A percentile compares a stretch with the other conserved stretches of the same genome.
Evolutionary conservation across 2,888 invertebrate species (phyloP).

Genomic region (Morpho achilles): DNA sequence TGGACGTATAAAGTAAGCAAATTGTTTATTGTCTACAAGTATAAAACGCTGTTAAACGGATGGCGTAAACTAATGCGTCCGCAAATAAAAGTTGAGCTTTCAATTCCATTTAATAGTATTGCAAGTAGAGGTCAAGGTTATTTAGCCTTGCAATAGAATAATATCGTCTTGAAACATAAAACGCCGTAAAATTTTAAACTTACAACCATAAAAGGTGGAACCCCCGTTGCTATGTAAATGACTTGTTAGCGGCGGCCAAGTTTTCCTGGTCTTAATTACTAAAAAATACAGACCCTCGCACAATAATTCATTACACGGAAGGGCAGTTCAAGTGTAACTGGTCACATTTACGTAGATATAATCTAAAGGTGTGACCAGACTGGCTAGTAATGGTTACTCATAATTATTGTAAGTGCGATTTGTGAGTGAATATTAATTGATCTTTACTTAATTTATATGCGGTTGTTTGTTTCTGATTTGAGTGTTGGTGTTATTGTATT

Average conservation of each 20-base stretch:
- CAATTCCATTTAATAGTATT: no score
- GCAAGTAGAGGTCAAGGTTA: slow-evolving; percentile 1
- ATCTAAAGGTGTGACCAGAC: slow-evolving; percentile 22
- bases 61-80: no score
- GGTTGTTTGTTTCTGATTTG: slow-evolving; percentile 1
- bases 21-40: no score
- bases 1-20: no score
- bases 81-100: no score
- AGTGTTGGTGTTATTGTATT: slow-evolving; percentile 1
- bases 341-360: slow-evolving; percentile 21
- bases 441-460: slow-evolving; percentile 14
- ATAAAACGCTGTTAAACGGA: no score
- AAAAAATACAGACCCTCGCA: slow-evolving; percentile 2
- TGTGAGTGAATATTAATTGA: slow-evolving; percentile 21
- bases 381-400: slow-evolving; percentile 16
- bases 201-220: neutral
- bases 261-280: slow-evolving; percentile 4
- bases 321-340: slow-evolving; percentile 9
- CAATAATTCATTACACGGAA: neutral
- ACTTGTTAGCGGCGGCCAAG: slow-evolving; percentile 1
- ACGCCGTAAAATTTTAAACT: no score
- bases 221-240: neutral
- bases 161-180: no score
- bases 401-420: slow-evolving; percentile 17
- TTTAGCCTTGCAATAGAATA: neutral